A percentile compares a stretch with the other conserved stretches of the same genome.
Evolutionary conservation across 1,140 invertebrate species (phyloP).

Genomic region (Drosophila malerkotliana): DNA sequence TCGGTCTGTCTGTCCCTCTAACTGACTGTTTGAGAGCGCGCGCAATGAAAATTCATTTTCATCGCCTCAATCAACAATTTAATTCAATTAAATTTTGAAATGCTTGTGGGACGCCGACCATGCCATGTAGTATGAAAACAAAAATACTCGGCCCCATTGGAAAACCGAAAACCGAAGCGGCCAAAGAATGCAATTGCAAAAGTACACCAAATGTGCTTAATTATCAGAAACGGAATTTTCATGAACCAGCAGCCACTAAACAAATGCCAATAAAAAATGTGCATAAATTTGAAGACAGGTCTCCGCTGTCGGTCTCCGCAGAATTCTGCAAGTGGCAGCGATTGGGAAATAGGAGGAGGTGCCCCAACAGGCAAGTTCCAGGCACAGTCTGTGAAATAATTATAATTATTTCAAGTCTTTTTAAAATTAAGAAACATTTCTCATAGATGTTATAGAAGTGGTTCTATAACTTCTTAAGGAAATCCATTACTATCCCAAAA

Average conservation of each 20-base stretch:
- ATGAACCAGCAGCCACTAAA: conserved; percentile 48
- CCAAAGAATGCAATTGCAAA: conserved; percentile 16
- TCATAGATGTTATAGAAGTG: not conserved
- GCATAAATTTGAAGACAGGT: conserved; percentile 67
- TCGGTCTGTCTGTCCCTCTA: conserved; percentile 5
- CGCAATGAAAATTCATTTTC: conserved; percentile 71
- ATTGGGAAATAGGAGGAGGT: conserved; percentile 21
- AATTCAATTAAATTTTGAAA: conserved; percentile 74
- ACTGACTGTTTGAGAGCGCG: conserved; percentile 24
- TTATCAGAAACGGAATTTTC: conserved; percentile 64
- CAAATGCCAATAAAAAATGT: conserved; percentile 64
- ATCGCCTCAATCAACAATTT: conserved; percentile 73
- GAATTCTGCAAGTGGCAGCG: conserved; percentile 20
- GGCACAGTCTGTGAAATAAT: not conserved
- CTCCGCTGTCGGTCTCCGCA: conserved; percentile 13
- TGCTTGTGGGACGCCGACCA: conserved; percentile 41
- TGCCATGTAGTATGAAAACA: conserved; percentile 11
- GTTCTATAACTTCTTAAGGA: conserved; percentile 16
- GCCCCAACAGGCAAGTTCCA: conserved; percentile 40
- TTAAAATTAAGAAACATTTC: not conserved
- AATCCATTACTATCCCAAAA: conserved; percentile 8
- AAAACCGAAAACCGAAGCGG: conserved; percentile 19
- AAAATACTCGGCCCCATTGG: conserved; percentile 11
- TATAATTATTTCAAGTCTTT: not conserved
- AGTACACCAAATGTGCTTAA: conserved; percentile 47